A percentile compares a stretch with the other conserved stretches of the same genome.
phyloP scores from a whole-genome alignment of 2,113 vertebrate species.

The Aramus guarauna region DNA sequence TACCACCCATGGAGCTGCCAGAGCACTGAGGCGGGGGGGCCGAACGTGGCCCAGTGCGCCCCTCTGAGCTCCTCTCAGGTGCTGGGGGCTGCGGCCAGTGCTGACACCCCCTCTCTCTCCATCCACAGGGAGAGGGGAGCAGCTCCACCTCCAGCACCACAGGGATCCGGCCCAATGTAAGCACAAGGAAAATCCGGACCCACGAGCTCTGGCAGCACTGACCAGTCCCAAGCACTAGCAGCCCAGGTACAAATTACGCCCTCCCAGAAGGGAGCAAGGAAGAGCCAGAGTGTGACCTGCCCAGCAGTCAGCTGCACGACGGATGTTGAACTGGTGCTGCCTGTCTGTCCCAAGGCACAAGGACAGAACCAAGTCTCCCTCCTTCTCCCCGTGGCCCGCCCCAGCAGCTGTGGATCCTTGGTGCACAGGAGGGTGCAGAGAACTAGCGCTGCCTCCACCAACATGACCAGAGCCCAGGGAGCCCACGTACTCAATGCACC shows the following conservation, averaged over 20 bases:
- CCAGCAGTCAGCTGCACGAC: not conserved
- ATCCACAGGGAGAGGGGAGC: not conserved
- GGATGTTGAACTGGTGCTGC: not conserved
- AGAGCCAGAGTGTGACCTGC: not conserved
- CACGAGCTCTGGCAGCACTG: not conserved
- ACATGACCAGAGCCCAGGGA: not conserved
- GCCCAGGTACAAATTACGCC: not conserved
- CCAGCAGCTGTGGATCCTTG: not conserved
- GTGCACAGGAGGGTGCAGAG: not conserved
- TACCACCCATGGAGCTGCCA: not conserved
- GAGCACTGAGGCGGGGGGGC: not conserved
- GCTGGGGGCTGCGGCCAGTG: not conserved
- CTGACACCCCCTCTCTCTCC: not conserved
- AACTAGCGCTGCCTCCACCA: not conserved
- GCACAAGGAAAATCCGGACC: not conserved
- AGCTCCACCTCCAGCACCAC: not conserved
- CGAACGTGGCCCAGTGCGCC: rapidly evolving
- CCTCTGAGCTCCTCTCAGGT: not conserved
- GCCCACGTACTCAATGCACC: not conserved
- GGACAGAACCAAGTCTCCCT: not conserved
- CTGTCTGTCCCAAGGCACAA: not conserved
- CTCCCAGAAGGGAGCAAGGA: not conserved
- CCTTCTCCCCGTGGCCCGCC: not conserved
- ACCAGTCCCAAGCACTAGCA: not conserved
- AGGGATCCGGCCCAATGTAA: not conserved